Conservation (phyloP, 2,113 vertebrate species). For the Pogona vitticeps region DNA sequence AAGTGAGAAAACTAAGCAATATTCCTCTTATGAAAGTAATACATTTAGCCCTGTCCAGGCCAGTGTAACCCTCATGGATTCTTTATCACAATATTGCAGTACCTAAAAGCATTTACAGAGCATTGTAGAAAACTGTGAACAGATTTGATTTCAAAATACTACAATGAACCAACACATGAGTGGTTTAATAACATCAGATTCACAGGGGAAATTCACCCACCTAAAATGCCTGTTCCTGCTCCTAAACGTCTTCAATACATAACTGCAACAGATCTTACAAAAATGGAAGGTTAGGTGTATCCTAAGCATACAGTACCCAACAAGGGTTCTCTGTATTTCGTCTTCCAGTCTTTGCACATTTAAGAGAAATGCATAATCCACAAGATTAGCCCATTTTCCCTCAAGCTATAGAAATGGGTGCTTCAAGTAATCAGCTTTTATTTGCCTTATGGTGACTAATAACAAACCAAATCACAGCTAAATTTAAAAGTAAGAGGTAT, state of each 20-base stretch:
- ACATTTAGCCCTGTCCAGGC: constrained; percentile 42
- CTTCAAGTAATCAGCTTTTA: no score
- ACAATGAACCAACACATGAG: constrained; percentile 8
- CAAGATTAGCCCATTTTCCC: no score
- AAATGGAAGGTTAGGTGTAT: neutral
- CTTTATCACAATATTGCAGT: constrained; percentile 26
- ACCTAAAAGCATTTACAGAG: constrained; percentile 15
- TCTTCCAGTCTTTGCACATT: neutral
- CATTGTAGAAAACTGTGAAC: constrained; percentile 20
- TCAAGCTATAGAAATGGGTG: no score
- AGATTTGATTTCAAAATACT: constrained; percentile 26
- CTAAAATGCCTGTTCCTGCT: neutral
- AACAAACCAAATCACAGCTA: no score
- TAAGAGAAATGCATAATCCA: no score
- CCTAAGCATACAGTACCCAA: fast-evolving
- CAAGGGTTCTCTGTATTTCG: neutral
- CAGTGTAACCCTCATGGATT: constrained; percentile 33
- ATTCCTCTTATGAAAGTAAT: constrained; percentile 57
- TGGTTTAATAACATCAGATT: constrained; percentile 30
- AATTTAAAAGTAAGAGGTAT: no score
- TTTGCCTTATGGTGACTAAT: no score
- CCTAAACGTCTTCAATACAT: neutral
- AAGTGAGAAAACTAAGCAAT: constrained; percentile 55
- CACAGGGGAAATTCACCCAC: constrained; percentile 16
- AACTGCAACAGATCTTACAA: neutral